Evolutionary conservation across 1,140 invertebrate species (phyloP).

Genomic region (Triops cancriformis): DNA sequence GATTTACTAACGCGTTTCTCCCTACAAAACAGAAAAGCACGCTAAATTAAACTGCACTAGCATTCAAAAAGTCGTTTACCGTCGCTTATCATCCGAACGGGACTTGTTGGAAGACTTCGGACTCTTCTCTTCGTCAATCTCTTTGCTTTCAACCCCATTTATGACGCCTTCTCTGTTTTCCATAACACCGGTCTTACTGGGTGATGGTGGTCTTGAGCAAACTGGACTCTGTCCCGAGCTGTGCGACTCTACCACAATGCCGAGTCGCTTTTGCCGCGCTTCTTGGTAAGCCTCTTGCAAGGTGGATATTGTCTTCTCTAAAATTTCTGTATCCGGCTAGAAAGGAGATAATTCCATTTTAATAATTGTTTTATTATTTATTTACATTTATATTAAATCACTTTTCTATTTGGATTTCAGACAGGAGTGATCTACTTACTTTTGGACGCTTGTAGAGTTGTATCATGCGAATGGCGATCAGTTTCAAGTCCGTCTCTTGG

Average conservation of each 20-base stretch:
- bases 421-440: constrained; percentile 42
- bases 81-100: neutral
- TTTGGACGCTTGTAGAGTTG: constrained; percentile 72
- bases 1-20: neutral
- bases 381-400: too few species aligned
- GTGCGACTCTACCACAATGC: constrained; percentile 40
- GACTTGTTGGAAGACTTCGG: neutral
- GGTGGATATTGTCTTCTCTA: constrained; percentile 67
- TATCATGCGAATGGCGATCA: constrained; percentile 74
- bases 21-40: neutral
- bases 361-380: neutral
- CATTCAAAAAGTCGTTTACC: neutral
- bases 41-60: neutral
- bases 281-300: constrained; percentile 64
- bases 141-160: neutral
- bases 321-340: constrained; percentile 58
- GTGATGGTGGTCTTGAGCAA: neutral
- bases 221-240: neutral
- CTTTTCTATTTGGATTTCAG: too few species aligned
- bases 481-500: constrained; percentile 67
- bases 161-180: neutral
- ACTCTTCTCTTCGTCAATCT: neutral
- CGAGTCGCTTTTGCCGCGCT: constrained; percentile 46
- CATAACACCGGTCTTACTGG: neutral
- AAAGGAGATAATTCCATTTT: constrained; percentile 33